Conservation (phyloP, 2,797 vertebrate genomes). For the Notolepis coatsorum region DNA sequence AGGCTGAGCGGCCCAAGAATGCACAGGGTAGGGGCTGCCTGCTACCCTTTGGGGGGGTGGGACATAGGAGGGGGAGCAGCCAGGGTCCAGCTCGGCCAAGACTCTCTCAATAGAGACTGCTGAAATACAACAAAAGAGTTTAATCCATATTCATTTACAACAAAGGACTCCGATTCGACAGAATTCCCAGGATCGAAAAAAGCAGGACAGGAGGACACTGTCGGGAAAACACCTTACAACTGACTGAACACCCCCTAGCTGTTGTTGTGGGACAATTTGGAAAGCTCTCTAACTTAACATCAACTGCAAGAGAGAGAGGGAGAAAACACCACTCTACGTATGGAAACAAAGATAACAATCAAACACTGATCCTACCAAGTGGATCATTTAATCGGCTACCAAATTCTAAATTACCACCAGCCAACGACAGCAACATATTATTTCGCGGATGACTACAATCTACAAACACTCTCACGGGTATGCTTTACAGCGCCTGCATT, state of each 20-base stretch:
- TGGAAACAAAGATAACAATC: too few species aligned
- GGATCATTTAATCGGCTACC: background rate
- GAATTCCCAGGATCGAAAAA: constrained; percentile 28
- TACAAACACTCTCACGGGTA: too few species aligned
- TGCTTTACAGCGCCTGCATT: constrained; percentile 11
- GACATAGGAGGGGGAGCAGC: constrained; percentile 51
- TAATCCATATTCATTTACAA: constrained; percentile 57
- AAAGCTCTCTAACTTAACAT: too few species aligned
- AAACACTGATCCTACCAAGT: constrained; percentile 27
- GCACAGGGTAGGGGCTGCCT: constrained; percentile 17
- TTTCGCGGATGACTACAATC: too few species aligned
- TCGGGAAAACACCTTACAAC: background rate
- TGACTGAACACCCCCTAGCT: background rate
- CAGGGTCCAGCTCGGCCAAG: constrained; percentile 38
- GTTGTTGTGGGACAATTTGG: background rate
- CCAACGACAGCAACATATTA: too few species aligned
- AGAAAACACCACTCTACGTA: too few species aligned
- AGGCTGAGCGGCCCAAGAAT: constrained; percentile 11
- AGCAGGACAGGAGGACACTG: constrained; percentile 20
- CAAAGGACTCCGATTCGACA: constrained; percentile 49
- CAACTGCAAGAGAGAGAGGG: too few species aligned
- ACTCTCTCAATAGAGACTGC: constrained; percentile 35
- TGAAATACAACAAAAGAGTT: constrained; percentile 66
- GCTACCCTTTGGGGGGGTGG: background rate
- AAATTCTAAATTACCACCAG: background rate